Base-by-base conservation (phyloP, 2,888 invertebrate genomes). In the Lochmaea crataegi region DNA sequence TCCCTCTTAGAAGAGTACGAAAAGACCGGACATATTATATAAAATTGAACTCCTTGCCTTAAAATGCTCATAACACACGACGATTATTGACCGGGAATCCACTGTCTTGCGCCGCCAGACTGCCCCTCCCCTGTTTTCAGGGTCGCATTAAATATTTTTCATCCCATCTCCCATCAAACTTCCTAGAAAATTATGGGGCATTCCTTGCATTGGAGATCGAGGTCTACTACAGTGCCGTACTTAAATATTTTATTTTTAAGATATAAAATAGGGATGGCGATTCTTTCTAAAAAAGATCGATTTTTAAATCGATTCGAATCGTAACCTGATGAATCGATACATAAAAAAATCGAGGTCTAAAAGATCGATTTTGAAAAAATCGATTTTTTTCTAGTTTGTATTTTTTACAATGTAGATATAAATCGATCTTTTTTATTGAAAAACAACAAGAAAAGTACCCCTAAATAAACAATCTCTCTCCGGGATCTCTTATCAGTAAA, bases 1-100 rank as follows among this genome's bases (percentile, higher is more conserved):
- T 16, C 32, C 61, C 18, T 42, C n/a, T 63, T 63, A 63, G 1
- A 11, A 42, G 4, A 41, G n/a, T 42, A 63, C 38, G 41, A 63
- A 42, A 63, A 63, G 18, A 38, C 61, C 42, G 61, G 61, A 63
- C 61, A 63, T 53, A 53, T 63, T 63, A 63, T 63, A 42, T 63
- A 63, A 63, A 63, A 42, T 63, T 16, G 18, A 63, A 63, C 61
- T 63, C 61, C 61, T 63, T 63, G 61, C 41, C 61, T 63, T 63
- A 63, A 42, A 63, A 63, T 42, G 61, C 61, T 68, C 68, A 63
- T 48, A 75, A 51, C 63, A 76, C 76, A 75, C 76, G 75, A 78
- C 74, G 77, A 80, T 79, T 80, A 80, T 80, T 80, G 80, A 80
- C 80, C 80, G 80, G 77, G 77, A 73, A 74, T 72, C 73, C 76